phyloP scores from a whole-genome alignment of 2,888 invertebrate species.

The Netelia fuscicornis region DNA sequence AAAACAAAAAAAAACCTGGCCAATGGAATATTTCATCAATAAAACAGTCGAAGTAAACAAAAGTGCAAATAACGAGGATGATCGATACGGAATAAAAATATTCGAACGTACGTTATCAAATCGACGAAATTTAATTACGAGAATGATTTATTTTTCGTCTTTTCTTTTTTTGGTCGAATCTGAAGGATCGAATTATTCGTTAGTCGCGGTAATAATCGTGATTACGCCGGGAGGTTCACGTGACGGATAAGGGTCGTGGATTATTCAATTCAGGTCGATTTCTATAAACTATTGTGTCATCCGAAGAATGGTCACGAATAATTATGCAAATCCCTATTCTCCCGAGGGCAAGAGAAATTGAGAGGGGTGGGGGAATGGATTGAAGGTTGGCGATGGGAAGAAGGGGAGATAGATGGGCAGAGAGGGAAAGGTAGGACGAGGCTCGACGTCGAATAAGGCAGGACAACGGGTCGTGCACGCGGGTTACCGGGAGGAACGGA shows the following conservation, averaged over 20 bases:
- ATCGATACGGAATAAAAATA: too few relatives aligned
- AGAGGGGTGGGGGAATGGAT: neutral
- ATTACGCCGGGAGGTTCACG: neutral
- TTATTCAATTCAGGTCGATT: slow-evolving; percentile 58
- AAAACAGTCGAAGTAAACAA: neutral
- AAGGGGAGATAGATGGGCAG: too few relatives aligned
- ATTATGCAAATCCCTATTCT: slow-evolving; percentile 64
- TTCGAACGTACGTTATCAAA: too few relatives aligned
- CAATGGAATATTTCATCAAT: neutral
- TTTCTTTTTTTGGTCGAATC: neutral
- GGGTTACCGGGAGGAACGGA: slow-evolving; percentile 31
- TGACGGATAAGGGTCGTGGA: slow-evolving; percentile 28
- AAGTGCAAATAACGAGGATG: too few relatives aligned
- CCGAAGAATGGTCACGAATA: slow-evolving; percentile 65
- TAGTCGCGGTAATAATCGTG: slow-evolving; percentile 15
- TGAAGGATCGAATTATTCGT: slow-evolving; percentile 1
- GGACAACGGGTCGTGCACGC: slow-evolving; percentile 46
- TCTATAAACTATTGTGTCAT: slow-evolving; percentile 65
- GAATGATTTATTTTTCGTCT: neutral
- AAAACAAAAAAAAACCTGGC: neutral
- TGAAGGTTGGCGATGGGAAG: neutral
- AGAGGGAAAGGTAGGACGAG: slow-evolving; percentile 18
- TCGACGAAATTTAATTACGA: too few relatives aligned
- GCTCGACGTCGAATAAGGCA: slow-evolving; percentile 18
- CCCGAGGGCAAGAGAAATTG: slow-evolving; percentile 36